These are phyloP conservation scores for Belgica antarctica DNA, from an alignment of 2,888 invertebrate genomes.

Conservation along the genomic window DNA sequence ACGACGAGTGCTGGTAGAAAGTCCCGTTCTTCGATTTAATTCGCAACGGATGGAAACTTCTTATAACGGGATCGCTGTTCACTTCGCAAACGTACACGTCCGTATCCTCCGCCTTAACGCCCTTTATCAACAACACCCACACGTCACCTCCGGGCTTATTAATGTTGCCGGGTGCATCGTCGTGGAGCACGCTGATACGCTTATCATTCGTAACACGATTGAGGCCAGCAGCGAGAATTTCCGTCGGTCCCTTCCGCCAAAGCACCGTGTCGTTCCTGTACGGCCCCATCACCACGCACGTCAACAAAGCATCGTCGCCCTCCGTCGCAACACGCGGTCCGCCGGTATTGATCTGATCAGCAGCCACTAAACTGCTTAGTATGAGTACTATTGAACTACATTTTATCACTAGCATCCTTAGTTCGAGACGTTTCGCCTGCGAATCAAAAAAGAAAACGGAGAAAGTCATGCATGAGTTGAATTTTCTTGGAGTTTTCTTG, in stretches of 20 bases:
- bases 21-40: conserved; percentile 58
- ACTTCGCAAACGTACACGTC: conserved; percentile 81
- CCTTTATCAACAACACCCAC: conserved; percentile 78
- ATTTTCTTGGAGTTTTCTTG: too few relatives aligned
- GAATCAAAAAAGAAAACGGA: neutral
- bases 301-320: conserved; percentile 76
- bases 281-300: conserved; percentile 72
- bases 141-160: conserved; percentile 68
- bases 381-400: conserved; percentile 25
- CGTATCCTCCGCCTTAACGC: conserved; percentile 67
- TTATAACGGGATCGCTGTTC: conserved; percentile 73
- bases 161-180: conserved; percentile 55
- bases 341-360: conserved; percentile 48
- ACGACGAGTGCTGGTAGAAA: neutral
- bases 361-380: neutral
- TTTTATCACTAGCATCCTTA: conserved; percentile 38
- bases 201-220: conserved; percentile 73
- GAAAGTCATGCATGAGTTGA: too few relatives aligned
- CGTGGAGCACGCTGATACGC: conserved; percentile 71
- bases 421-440: neutral
- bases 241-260: conserved; percentile 70
- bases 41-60: conserved; percentile 75
- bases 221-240: conserved; percentile 72
- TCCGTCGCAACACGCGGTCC: conserved; percentile 58
- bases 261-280: conserved; percentile 65